Evolutionary conservation across 2,888 invertebrate genomes (phyloP), one percentile per base, ranked within the genome.

Genomic region (Ditula angustiorana): DNA sequence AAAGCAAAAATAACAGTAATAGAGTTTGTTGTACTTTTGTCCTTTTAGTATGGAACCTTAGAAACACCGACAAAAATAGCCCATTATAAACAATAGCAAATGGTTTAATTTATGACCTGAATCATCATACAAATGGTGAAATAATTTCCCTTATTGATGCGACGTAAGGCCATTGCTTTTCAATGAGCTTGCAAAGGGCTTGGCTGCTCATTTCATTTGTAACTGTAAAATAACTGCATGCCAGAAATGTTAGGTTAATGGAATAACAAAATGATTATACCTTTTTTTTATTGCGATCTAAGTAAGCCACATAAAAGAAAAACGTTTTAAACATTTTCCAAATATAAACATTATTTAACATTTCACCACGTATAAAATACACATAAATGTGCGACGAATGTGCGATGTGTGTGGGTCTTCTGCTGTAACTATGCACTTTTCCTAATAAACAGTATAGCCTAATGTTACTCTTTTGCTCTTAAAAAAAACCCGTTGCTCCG

Each of bases 101-200:
- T 46, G 35, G 19, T 49, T 41, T 57, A 52, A 63, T 58, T 63
- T 57, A 63, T 63, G 28, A 13, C 49, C 56, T 10, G 37, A 62
- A 62, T 62, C 33, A 46, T 24, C 63, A 63, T 63, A 58, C 11
- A 52, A 58, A 63, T 58, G 62, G 50, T 30, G 44, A 50, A 21
- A 33, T 30, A 4, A 63, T 58, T 33, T 52, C 57, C 50, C 33
- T 13, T 57, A 57, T 57, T 57, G 57, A 63, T 44, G 65, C 67
- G 62, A 62, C 64, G 67, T 64, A 73, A 69, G 73, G 70, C 67
- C 72, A 79, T 82, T 81, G 81, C 80, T 78, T 79, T 81, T 80
- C 79, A 82, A 81, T 81, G 77, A 81, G 77, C 74, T 74, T 65
- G 71, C 64, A 73, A 71, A 72, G 76, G 71, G 75, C 73, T 55